Evolutionary conservation across 2,113 vertebrate species (phyloP).

Genomic region (Perca fluviatilis): DNA sequence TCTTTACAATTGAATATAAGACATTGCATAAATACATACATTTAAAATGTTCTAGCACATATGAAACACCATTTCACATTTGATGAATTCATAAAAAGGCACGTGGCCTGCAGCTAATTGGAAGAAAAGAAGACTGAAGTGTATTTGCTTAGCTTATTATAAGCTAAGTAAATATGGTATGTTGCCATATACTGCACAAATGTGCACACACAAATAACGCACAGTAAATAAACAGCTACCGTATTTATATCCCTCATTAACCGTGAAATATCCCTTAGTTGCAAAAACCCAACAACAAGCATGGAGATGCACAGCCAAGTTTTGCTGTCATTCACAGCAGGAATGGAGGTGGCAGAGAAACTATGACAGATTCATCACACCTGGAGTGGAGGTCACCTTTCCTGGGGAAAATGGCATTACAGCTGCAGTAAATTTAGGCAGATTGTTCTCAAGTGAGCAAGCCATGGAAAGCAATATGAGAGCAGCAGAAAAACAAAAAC

Average conservation of each 20-base stretch:
- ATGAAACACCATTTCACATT: not conserved
- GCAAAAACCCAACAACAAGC: slow-evolving; percentile 1
- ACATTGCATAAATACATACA: not conserved
- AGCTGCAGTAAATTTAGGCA: slow-evolving; percentile 69
- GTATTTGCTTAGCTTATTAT: not conserved
- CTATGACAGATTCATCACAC: slow-evolving; percentile 59
- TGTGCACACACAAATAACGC: not conserved
- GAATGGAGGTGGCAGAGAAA: slow-evolving; percentile 23
- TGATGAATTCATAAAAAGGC: not conserved
- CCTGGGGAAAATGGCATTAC: slow-evolving; percentile 64
- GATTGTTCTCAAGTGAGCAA: slow-evolving; percentile 72
- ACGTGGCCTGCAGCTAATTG: not conserved
- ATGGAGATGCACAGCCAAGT: slow-evolving; percentile 1
- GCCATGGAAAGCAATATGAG: slow-evolving; percentile 61
- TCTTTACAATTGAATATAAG: not conserved
- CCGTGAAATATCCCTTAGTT: slow-evolving; percentile 3
- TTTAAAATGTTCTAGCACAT: not conserved
- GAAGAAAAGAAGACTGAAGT: not conserved
- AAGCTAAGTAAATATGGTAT: not conserved
- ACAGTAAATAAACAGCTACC: not conserved
- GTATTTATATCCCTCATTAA: slow-evolving; percentile 18
- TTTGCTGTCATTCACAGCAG: slow-evolving; percentile 35
- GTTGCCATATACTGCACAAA: not conserved
- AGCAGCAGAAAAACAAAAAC: slow-evolving; percentile 70
- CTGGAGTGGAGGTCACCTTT: slow-evolving; percentile 77